Evolutionary conservation across 2,113 vertebrate species (phyloP), one percentile per base, ranked within the genome.

Genomic region (Misgurnus anguillicaudatus): DNA sequence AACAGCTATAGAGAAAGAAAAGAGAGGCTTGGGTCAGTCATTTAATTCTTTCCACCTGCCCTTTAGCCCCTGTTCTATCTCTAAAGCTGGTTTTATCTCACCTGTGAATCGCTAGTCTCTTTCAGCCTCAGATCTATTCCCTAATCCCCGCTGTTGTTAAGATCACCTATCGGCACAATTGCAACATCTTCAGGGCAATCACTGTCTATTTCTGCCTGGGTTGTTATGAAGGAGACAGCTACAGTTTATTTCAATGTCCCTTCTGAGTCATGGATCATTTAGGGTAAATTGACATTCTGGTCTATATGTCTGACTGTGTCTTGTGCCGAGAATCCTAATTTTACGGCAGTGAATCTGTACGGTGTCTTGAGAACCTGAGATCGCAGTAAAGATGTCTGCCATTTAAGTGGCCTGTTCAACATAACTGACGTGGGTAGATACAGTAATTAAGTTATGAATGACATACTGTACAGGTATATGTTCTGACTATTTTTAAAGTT

Each of bases 31-130:
- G 24, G 42, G 45, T 61, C 71, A 61, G 19, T 51, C 63, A 75
- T 68, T 70, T 70, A 79, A 82, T 82, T 36, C 38, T 60, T 79
- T 11, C 41, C 60, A 38, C 16, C 21, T 76, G 60, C 24, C 45
- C 78, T 45, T 24, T 60, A 19, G 5, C n/a, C 36, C 24, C 58
- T 24, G 21, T 16, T 38, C 68, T 39, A 8, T 64, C 65, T 51
- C 48, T 16, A 16, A 55, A 42, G 57, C 71, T 17, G 48, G 55
- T 79, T 14, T 71, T 79, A 75, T 84, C 71, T 51, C 38, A 62
- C 66, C 31, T 53, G 60, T 70, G 48, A 79, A 55, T 71, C 6
- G 60, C 60, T 79, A 82, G 41, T 41, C 19, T 42, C 51, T 84
- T 79, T 70, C 71, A 53, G 60, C 60, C 42, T 55, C 47, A 24